phyloP scores from a whole-genome alignment of 2,113 vertebrate genomes.

The Prolemur simus region DNA sequence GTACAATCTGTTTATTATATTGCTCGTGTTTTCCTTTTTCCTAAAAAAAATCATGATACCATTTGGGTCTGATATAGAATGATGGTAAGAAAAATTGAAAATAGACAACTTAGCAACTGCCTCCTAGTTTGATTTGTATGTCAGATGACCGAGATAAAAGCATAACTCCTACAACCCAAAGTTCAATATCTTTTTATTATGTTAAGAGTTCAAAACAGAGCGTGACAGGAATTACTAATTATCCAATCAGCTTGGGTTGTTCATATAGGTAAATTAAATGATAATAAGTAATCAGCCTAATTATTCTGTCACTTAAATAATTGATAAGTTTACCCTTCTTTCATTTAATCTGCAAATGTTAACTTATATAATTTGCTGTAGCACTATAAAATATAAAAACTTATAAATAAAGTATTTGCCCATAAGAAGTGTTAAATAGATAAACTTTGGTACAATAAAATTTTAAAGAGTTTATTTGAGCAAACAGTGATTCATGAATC shows the following conservation, averaged over 20 bases:
- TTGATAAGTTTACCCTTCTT: background rate
- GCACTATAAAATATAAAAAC: background rate
- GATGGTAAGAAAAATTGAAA: background rate
- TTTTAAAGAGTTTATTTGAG: background rate
- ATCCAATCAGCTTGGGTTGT: background rate
- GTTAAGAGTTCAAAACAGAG: background rate
- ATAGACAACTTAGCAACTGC: background rate
- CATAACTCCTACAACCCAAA: background rate
- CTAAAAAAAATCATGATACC: background rate
- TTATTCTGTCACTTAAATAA: background rate
- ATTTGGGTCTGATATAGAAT: background rate
- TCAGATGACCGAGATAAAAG: background rate
- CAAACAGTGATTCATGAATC: background rate
- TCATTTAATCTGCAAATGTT: background rate
- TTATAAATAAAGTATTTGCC: background rate
- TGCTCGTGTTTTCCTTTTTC: background rate
- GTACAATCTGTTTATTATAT: constrained; percentile 60
- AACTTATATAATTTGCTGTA: background rate
- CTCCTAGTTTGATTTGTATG: background rate
- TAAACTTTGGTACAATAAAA: background rate
- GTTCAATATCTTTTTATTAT: background rate
- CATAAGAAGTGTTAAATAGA: background rate
- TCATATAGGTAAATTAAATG: background rate
- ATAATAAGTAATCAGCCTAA: background rate
- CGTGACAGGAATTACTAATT: background rate